phyloP scores from a whole-genome alignment of 2,113 vertebrate genomes.

The Atractosteus spatula region DNA sequence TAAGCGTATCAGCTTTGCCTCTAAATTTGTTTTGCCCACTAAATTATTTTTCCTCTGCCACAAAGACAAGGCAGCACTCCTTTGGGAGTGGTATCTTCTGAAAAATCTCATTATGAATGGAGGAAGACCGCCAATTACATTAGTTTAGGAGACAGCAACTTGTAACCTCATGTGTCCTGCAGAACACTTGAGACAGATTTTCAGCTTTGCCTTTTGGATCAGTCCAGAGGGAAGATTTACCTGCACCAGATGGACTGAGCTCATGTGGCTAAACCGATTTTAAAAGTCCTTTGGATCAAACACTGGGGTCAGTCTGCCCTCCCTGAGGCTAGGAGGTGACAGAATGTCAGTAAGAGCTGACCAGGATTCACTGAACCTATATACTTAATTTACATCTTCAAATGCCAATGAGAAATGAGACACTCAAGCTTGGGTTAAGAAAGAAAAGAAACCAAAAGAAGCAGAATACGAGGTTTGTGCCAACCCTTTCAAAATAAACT shows the following conservation, averaged over 20 bases:
- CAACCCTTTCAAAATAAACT: no score
- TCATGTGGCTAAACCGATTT: slow-evolving; percentile 18
- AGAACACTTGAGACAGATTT: slow-evolving; percentile 1
- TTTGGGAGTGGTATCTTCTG: no score
- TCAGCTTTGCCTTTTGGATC: slow-evolving; percentile 19
- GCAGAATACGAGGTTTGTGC: not conserved
- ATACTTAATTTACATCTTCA: no score
- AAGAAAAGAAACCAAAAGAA: not conserved
- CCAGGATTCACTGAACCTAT: no score
- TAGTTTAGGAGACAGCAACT: not conserved
- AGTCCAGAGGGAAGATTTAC: slow-evolving; percentile 17
- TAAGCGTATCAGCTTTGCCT: no score
- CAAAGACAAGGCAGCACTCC: no score
- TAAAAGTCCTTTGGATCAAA: slow-evolving; percentile 3
- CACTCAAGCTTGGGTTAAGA: not conserved
- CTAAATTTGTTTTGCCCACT: no score
- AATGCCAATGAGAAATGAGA: no score
- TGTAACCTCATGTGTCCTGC: slow-evolving; percentile 2
- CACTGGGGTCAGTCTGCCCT: slow-evolving; percentile 6
- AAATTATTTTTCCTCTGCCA: no score
- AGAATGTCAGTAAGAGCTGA: not conserved
- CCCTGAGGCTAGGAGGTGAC: not conserved
- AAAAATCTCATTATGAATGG: no score
- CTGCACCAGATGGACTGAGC: slow-evolving; percentile 21
- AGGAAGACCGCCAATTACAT: no score